Percentiles rank a stretch among this genome's conserved stretches.
phyloP scores from a whole-genome alignment of 2,888 invertebrate genomes.

The Morpho helenor region DNA sequence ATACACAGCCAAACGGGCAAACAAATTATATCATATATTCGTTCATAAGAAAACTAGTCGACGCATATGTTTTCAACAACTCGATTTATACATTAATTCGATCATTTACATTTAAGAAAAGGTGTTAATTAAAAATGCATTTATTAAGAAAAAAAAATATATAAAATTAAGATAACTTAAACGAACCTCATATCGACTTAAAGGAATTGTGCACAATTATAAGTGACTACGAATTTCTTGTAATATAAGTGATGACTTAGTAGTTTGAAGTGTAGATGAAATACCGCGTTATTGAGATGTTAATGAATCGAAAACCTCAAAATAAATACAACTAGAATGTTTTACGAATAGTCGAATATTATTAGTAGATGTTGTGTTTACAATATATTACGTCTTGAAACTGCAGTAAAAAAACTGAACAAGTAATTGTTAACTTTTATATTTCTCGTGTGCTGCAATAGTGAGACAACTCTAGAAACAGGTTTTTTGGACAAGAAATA shows the following conservation, averaged over 20 bases:
- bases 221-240: conserved; percentile 65
- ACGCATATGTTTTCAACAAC: conserved; percentile 32
- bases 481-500: no score
- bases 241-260: conserved; percentile 45
- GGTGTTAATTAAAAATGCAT: conserved; percentile 37
- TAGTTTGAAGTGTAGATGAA: conserved; percentile 39
- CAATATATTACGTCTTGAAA: no score
- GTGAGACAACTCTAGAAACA: no score
- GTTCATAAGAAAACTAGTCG: conserved; percentile 37
- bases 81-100: conserved; percentile 26
- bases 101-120: conserved; percentile 30
- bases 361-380: no score
- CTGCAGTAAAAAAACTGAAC: conserved; percentile 11
- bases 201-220: conserved; percentile 71
- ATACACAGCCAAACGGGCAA: conserved; percentile 29
- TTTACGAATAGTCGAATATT: conserved; percentile 27
- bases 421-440: background rate
- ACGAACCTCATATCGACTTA: conserved; percentile 46
- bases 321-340: conserved; percentile 42
- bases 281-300: conserved; percentile 17
- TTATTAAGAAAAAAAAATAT: conserved; percentile 43
- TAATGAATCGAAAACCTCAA: conserved; percentile 28
- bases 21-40: conserved; percentile 31
- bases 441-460: no score
- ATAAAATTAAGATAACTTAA: conserved; percentile 29